Percentiles rank a stretch among this genome's conserved stretches.
Conservation (phyloP, 2,113 vertebrate species). For the Vidua macroura region DNA sequence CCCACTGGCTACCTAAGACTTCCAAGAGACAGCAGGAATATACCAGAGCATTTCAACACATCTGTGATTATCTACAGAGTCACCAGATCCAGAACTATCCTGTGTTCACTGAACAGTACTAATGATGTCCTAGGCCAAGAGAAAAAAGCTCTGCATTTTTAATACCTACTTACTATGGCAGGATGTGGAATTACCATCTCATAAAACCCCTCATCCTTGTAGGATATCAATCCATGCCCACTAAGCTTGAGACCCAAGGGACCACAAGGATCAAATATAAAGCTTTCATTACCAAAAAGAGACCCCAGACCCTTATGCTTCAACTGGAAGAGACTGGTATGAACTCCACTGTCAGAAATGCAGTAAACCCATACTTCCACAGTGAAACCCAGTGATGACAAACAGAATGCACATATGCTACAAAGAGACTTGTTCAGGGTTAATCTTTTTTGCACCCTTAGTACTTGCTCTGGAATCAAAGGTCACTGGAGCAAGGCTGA, state of each 20-base stretch:
- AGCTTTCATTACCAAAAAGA: neutral
- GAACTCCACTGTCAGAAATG: neutral
- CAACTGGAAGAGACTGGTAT: neutral
- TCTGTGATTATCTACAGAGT: neutral
- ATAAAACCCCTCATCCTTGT: neutral
- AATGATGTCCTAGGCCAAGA: neutral
- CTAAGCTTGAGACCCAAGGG: neutral
- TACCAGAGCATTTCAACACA: neutral
- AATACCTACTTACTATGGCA: neutral
- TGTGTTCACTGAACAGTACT: neutral
- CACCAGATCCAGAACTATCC: neutral
- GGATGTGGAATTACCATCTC: neutral
- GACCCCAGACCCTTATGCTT: neutral
- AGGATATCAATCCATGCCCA: neutral
- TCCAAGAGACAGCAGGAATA: neutral
- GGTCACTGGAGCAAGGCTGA: neutral
- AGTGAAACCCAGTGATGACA: neutral
- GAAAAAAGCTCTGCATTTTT: neutral
- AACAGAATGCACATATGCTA: neutral
- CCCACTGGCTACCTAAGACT: neutral
- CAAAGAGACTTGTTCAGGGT: rapidly evolving
- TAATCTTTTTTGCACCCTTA: neutral
- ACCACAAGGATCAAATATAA: neutral
- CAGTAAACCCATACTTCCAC: neutral
- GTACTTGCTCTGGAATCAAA: neutral